Evolutionary conservation across 2,888 invertebrate species (phyloP), one percentile per base, ranked within the genome.

Genomic region (Antitype chi): DNA sequence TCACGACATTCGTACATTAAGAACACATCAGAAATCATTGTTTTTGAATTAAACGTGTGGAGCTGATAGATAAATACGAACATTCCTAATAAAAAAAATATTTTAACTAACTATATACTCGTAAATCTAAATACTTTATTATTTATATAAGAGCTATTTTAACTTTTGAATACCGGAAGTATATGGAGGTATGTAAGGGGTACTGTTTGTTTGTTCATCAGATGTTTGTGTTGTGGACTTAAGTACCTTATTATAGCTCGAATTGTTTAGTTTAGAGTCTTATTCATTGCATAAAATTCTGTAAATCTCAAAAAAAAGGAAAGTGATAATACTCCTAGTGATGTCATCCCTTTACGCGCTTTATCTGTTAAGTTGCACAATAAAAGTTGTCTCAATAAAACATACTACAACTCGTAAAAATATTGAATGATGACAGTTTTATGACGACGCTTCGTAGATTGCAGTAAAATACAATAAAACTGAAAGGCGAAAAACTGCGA

Each of bases 1-100:
- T 79, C 88, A 87, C 88, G 87, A 78, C 71, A 87, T 85, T 68
- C 47, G 79, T 81, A 75, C 82, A 88, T 87, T 87, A 87, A 73
- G 63, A 82, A 81, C 49, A 78, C 72, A 88, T 84, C 76, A 77
- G 64, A 68, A 63, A 82, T 84, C 73, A 84, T 76, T 78, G 82
- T 76, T 81, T 82, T 78, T 72, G 52, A 72, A 78, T 82, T 53
- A 53, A 78, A 79, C 71, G 43, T 69, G 67, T 67, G 47, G 55
- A 57, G 72, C 60, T 74, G 68, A 76, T 85, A 77, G 43, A 62
- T 74, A 68, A 69, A 70, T 63, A 59, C 43, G 53, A 47, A 73
- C 38, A 69, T 72, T 73, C 9, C 4, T 67, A 78, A 80, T 75
- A 68, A 64, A 83, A 71, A 70, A 55, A 73, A 77, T 60, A 70